These are phyloP conservation scores for Pollachius pollachius DNA, from an alignment of 2,113 vertebrate species.

Conservation along the genomic window DNA sequence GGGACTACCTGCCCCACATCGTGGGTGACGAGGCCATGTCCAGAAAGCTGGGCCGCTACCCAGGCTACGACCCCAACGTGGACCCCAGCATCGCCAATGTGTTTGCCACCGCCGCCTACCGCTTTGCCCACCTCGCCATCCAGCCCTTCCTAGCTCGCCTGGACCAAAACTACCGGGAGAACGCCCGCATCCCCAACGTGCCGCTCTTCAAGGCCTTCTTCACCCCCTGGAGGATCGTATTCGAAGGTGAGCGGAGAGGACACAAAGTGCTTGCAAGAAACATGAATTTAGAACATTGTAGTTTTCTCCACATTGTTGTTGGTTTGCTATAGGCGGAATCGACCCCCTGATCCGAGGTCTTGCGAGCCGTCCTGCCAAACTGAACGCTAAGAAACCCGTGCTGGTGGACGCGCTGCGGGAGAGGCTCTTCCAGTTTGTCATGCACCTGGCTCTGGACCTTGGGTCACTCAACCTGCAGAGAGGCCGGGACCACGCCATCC, in stretches of 20 bases:
- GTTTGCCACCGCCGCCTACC: slow-evolving; percentile 85
- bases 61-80: slow-evolving; percentile 69
- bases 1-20: slow-evolving; percentile 82
- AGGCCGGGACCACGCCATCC: slow-evolving; percentile 78
- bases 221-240: slow-evolving; percentile 79
- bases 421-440: slow-evolving; percentile 73
- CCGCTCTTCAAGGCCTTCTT: slow-evolving; percentile 76
- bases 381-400: slow-evolving; percentile 79
- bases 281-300: too few relatives aligned
- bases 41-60: slow-evolving; percentile 68
- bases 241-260: slow-evolving; percentile 69
- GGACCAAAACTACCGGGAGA: slow-evolving; percentile 60
- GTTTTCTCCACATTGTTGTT: too few relatives aligned
- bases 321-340: slow-evolving; percentile 74
- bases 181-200: slow-evolving; percentile 47
- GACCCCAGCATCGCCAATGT: slow-evolving; percentile 82
- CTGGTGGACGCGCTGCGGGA: slow-evolving; percentile 80
- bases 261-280: too few relatives aligned
- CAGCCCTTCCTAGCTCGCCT: slow-evolving; percentile 77
- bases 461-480: slow-evolving; percentile 80
- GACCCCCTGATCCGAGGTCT: slow-evolving; percentile 79
- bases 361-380: slow-evolving; percentile 74
- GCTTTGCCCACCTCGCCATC: slow-evolving; percentile 83
- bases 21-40: slow-evolving; percentile 48
- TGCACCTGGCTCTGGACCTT: slow-evolving; percentile 74